Evolutionary conservation across 2,888 invertebrate genomes (phyloP).

Genomic region (Hylaea fasciaria): DNA sequence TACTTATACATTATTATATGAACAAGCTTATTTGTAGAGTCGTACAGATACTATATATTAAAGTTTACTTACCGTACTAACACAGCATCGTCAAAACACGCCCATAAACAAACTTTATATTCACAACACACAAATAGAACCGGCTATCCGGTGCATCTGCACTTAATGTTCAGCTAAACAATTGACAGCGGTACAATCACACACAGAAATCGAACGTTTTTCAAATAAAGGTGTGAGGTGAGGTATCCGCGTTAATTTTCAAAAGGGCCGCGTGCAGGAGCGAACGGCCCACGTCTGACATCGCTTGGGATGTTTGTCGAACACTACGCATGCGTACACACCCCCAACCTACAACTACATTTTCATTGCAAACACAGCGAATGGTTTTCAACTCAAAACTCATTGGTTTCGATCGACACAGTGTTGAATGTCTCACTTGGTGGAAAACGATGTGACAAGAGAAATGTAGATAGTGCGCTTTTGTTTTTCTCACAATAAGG

Average conservation of each 20-base stretch:
- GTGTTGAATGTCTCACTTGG: conserved; percentile 4
- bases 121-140: conserved; percentile 14
- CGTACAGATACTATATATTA: conserved; percentile 6
- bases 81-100: conserved; percentile 25
- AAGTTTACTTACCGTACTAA: conserved; percentile 34
- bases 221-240: conserved; percentile 23
- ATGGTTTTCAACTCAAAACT: conserved; percentile 2
- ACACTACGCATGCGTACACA: conserved; percentile 36
- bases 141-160: conserved; percentile 12
- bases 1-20: no score
- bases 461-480: background rate
- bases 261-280: conserved; percentile 34
- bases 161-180: conserved; percentile 25
- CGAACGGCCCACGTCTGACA: conserved; percentile 35
- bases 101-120: conserved; percentile 9
- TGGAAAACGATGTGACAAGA: conserved; percentile 1
- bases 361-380: conserved; percentile 2
- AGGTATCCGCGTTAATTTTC: background rate
- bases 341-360: background rate
- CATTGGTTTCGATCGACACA: conserved; percentile 8
- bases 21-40: background rate
- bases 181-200: conserved; percentile 34
- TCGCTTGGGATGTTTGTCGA: conserved; percentile 31
- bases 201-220: conserved; percentile 28
- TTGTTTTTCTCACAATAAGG: background rate